Evolutionary conservation across 2,113 vertebrate species (phyloP).

Genomic region (Antennarius striatus): DNA sequence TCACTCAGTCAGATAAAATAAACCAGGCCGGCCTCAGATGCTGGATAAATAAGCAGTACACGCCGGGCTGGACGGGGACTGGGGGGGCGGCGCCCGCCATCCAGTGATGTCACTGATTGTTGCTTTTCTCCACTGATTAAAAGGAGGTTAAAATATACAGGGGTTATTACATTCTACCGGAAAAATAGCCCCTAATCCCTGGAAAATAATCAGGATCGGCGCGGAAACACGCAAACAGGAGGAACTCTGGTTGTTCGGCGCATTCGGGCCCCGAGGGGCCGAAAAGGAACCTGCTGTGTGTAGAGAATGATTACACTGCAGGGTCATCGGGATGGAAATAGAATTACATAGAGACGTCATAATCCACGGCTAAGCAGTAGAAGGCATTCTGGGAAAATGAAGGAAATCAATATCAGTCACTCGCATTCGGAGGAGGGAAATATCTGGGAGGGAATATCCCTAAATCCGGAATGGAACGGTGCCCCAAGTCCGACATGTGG

Average conservation of each 20-base stretch:
- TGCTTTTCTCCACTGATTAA: constrained; percentile 74
- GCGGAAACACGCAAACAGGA: constrained; percentile 31
- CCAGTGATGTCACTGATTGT: constrained; percentile 71
- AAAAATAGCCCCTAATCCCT: constrained; percentile 72
- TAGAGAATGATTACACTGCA: too few species aligned
- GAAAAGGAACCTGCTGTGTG: constrained; percentile 14
- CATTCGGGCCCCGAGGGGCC: constrained; percentile 26
- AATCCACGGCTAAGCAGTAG: too few species aligned
- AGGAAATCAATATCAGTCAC: too few species aligned
- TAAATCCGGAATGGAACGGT: too few species aligned
- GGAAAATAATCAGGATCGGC: constrained; percentile 77
- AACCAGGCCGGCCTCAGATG: constrained; percentile 65
- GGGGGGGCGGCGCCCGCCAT: constrained; percentile 14
- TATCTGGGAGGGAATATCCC: too few species aligned
- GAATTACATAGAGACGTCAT: background rate
- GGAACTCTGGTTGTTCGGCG: constrained; percentile 28
- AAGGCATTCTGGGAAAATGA: too few species aligned
- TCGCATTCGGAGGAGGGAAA: too few species aligned
- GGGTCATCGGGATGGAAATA: constrained; percentile 2
- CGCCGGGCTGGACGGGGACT: constrained; percentile 39
- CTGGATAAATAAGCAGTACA: constrained; percentile 75
- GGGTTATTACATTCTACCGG: constrained; percentile 64
- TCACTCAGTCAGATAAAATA: constrained; percentile 75
- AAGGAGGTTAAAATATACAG: constrained; percentile 72
- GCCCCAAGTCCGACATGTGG: too few species aligned